These are phyloP conservation scores for Microctenopoma steveboyesi DNA, from an alignment of 2,797 vertebrate species.

Conservation along the genomic window DNA sequence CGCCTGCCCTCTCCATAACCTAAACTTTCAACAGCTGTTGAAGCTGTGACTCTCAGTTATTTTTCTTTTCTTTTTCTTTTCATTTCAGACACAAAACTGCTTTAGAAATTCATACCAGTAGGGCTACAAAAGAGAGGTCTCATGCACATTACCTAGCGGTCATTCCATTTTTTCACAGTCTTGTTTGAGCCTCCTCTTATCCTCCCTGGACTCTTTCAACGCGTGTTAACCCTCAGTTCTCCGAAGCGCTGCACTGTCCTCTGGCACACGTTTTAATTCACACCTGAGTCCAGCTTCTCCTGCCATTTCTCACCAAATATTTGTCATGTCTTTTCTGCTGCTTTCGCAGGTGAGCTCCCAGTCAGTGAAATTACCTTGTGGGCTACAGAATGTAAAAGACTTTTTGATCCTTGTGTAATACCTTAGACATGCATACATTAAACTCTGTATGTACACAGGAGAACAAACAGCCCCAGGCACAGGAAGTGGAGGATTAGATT, in stretches of 20 bases:
- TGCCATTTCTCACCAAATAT: not conserved
- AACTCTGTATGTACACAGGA: not conserved
- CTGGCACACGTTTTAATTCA: not conserved
- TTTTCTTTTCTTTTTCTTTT: conserved; percentile 28
- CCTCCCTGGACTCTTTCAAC: conserved; percentile 10
- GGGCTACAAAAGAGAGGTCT: not conserved
- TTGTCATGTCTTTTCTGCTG: not conserved
- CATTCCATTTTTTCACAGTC: not conserved
- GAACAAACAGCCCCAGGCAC: conserved; percentile 15
- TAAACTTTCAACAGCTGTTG: conserved; percentile 4
- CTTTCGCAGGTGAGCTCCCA: no score
- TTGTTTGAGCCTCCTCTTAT: not conserved
- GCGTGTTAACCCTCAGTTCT: not conserved
- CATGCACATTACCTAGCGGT: not conserved
- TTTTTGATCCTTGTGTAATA: no score
- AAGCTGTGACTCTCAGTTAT: not conserved
- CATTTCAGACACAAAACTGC: not conserved
- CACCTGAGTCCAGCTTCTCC: not conserved
- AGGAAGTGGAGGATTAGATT: conserved; percentile 21
- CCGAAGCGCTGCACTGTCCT: not conserved
- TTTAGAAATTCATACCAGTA: conserved; percentile 8
- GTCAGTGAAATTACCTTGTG: no score
- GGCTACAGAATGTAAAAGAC: no score
- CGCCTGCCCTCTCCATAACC: conserved; percentile 33
- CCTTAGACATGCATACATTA: no score